A percentile compares a stretch with the other conserved stretches of the same genome.
Evolutionary conservation across 2,113 vertebrate species (phyloP).

Genomic region (Dromaius novaehollandiae): DNA sequence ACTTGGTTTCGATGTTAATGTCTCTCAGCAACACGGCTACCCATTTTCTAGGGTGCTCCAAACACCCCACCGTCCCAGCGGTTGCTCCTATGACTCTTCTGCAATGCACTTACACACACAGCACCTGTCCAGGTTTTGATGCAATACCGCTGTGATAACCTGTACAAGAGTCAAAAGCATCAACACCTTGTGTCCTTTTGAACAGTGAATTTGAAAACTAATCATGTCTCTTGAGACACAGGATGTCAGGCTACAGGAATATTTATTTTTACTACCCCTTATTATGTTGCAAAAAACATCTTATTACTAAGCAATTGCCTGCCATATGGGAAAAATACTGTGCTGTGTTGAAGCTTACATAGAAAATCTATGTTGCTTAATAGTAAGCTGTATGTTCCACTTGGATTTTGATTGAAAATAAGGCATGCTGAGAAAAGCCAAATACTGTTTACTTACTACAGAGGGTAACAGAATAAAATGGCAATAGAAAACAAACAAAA

Average conservation of each 20-base stretch:
- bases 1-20: not conserved
- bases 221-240: not conserved
- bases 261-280: not conserved
- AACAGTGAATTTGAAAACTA: not conserved
- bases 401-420: not conserved
- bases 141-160: not conserved
- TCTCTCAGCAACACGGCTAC: not conserved
- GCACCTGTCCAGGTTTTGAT: not conserved
- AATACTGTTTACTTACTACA: not conserved
- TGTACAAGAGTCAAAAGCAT: not conserved
- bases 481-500: not conserved
- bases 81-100: not conserved
- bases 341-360: not conserved
- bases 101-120: too few relatives aligned
- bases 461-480: not conserved
- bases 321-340: not conserved
- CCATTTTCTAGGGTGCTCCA: not conserved
- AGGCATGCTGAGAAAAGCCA: not conserved
- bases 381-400: not conserved
- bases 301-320: not conserved
- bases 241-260: not conserved
- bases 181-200: not conserved
- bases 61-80: not conserved
- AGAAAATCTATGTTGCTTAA: not conserved
- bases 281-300: not conserved